Evolutionary conservation across 1,140 invertebrate species (phyloP), one percentile per base, ranked within the genome.

Genomic region (Andrena cerasifolii): DNA sequence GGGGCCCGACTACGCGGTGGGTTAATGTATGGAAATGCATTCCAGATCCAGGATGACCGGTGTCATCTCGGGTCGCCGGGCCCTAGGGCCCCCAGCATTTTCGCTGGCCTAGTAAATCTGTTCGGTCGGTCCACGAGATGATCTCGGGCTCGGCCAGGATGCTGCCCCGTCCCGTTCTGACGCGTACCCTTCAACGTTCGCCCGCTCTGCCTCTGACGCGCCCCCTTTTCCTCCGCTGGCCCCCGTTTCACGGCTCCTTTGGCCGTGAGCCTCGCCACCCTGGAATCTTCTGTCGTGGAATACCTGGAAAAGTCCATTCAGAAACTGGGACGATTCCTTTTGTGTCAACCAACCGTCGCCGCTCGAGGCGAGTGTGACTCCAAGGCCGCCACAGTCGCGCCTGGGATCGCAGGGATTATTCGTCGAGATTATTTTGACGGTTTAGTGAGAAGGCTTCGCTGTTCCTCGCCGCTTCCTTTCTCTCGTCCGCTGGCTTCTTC

Each of bases 11-110:
- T 47, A 72, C 36, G 28, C 14, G 61, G 36, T 49, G 21, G 74
- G 82, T 87, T 89, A 89, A 87, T 88, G 61, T 74, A 87, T 83
- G 82, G 78, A 88, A 88, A 88, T 87, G 79, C 80, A 85, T 88
- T 88, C 82, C 31, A 45, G 62, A 40, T 36, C 43, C 76, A 61
- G 75, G 61, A 61, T 70, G 83, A 86, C 75, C 85, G 80, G 74
- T 87, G 83, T 89, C 84, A 86, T 80, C 65, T 70, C 36, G 74
- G 85, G 82, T 86, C 82, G 82, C 24, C 78, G 36, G 71, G 67
- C 62, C 66, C 47, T 26, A 61, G 62, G 49, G 70, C 51, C 26
- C 14, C 49, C 31, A 59, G 26, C 53, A 56, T 62, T 83, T 76
- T 78, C 63, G 72, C 53, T 45, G 85, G 79, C 85, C 86, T 83